phyloP scores from a whole-genome alignment of 2,797 vertebrate genomes.

The Hemibagrus guttatus region DNA sequence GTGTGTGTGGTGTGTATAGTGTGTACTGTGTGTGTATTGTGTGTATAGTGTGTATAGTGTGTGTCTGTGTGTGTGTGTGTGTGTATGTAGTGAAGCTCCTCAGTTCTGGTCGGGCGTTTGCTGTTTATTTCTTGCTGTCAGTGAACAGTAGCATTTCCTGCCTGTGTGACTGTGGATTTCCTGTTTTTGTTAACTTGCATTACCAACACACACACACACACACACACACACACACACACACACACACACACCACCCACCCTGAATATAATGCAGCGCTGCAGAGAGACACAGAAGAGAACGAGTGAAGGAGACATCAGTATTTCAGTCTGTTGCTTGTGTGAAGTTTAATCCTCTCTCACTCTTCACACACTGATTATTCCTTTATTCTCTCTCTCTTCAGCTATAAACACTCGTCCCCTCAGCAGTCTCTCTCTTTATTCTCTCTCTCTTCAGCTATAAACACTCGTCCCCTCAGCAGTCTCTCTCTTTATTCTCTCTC shows the following conservation, averaged over 20 bases:
- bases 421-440: too few species aligned
- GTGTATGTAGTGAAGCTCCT: not conserved
- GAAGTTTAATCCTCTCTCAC: too few species aligned
- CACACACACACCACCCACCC: slow-evolving; percentile 54
- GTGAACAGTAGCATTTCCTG: slow-evolving; percentile 73
- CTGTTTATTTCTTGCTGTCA: slow-evolving; percentile 66
- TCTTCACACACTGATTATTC: too few species aligned
- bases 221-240: not conserved
- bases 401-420: too few species aligned
- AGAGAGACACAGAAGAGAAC: slow-evolving; percentile 4
- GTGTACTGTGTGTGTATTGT: too few species aligned
- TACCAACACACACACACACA: slow-evolving; percentile 23
- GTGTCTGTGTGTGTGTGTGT: too few species aligned
- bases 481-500: too few species aligned
- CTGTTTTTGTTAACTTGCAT: slow-evolving; percentile 68
- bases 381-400: too few species aligned
- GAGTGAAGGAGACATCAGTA: not conserved
- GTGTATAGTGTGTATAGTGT: too few species aligned
- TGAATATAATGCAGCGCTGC: slow-evolving; percentile 57
- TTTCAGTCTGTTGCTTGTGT: not conserved
- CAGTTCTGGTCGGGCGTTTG: not conserved
- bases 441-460: too few species aligned
- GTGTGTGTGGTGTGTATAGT: too few species aligned
- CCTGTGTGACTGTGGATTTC: slow-evolving; percentile 72
- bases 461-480: too few species aligned